phyloP scores from a whole-genome alignment of 2,113 vertebrate species.

The Onychostoma macrolepis region DNA sequence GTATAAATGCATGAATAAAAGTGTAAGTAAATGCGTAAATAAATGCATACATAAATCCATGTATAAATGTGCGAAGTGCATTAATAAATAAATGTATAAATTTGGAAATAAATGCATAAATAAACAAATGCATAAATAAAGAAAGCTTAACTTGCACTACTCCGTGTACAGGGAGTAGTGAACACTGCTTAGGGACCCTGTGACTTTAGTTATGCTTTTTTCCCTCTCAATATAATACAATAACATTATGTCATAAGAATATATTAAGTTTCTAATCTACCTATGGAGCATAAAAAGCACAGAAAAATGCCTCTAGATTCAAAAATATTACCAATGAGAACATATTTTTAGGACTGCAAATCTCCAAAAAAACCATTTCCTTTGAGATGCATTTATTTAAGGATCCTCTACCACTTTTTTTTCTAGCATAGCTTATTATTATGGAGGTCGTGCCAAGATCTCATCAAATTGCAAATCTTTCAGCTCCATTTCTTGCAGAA shows the following conservation, averaged over 20 bases:
- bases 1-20: too few species aligned
- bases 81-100: background rate
- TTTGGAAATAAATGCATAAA: background rate
- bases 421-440: background rate
- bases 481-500: background rate
- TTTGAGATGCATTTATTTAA: conserved; percentile 6
- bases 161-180: background rate
- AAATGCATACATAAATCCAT: background rate
- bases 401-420: background rate
- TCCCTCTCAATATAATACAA: background rate
- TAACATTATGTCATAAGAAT: background rate
- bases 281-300: background rate
- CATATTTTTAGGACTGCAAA: conserved; percentile 1
- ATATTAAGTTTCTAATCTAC: conserved; percentile 9
- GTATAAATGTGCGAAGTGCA: background rate
- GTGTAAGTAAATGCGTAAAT: background rate
- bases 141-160: background rate
- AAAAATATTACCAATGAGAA: background rate
- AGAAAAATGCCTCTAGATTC: background rate
- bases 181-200: background rate
- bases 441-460: background rate
- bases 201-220: conserved; percentile 6
- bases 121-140: background rate
- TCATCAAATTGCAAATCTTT: conserved; percentile 12
- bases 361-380: background rate